Conservation (phyloP, 1,140 invertebrate species). For the Cotesia chilonis region DNA sequence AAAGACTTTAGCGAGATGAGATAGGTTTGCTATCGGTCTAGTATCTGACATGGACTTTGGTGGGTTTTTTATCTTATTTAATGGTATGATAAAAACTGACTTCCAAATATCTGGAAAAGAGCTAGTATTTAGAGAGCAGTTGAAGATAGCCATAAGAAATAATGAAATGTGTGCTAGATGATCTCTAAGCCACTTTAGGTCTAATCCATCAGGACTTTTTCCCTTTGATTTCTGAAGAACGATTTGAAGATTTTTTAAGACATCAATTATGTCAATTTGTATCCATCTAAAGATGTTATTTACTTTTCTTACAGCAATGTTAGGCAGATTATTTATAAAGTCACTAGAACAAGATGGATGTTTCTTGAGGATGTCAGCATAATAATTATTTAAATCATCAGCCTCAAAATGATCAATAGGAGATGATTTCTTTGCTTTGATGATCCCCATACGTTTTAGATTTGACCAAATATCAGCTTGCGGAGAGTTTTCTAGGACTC, state of each 20-base stretch:
- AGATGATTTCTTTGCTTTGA: neutral
- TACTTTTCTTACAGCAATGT: too few relatives aligned
- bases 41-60: neutral
- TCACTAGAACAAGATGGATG: neutral
- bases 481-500: too few relatives aligned
- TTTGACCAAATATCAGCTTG: neutral
- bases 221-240: too few relatives aligned
- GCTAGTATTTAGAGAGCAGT: neutral
- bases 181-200: neutral
- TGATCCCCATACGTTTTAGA: neutral
- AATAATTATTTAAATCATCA: too few relatives aligned
- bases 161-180: neutral
- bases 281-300: too few relatives aligned
- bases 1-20: conserved; percentile 1
- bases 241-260: too few relatives aligned
- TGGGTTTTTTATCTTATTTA: neutral
- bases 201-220: neutral
- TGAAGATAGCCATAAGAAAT: neutral
- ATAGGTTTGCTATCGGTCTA: conserved; percentile 3
- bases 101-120: conserved; percentile 5
- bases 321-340: neutral
- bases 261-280: neutral
- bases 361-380: too few relatives aligned
- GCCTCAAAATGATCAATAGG: neutral
- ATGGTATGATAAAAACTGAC: neutral